phyloP scores from a whole-genome alignment of 1,140 invertebrate genomes.

The Drosophila paulistorum region DNA sequence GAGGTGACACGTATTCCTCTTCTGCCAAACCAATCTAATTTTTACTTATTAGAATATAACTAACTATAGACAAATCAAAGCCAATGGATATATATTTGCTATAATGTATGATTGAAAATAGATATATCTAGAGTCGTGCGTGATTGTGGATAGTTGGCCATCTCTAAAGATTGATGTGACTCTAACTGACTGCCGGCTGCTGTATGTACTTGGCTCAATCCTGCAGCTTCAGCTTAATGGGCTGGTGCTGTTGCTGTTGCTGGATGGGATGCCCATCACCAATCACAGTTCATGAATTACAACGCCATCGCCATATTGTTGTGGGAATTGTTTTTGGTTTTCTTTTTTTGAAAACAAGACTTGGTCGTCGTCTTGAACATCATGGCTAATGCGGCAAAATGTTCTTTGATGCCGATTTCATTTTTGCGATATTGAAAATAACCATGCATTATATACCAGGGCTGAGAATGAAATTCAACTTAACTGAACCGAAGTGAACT shows the following conservation, averaged over 20 bases:
- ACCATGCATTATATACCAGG: slow-evolving; percentile 65
- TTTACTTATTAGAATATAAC: no score
- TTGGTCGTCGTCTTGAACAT: not conserved
- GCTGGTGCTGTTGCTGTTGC: slow-evolving; percentile 36
- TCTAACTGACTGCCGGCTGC: slow-evolving; percentile 29
- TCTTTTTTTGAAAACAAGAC: not conserved
- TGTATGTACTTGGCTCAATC: slow-evolving; percentile 22
- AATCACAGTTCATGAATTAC: slow-evolving; percentile 81
- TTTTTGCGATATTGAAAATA: slow-evolving; percentile 81
- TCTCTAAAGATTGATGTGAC: not conserved
- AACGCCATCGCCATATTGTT: slow-evolving; percentile 77
- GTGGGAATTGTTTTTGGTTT: slow-evolving; percentile 65
- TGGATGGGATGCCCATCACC: slow-evolving; percentile 37
- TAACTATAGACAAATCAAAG: no score
- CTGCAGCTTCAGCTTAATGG: slow-evolving; percentile 41
- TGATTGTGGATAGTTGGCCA: not conserved
- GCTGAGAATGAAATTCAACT: slow-evolving; percentile 27
- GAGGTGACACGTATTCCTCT: not conserved
- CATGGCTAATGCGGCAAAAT: slow-evolving; percentile 59
- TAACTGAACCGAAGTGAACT: slow-evolving; percentile 22
- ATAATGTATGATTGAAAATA: no score
- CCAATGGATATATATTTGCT: no score
- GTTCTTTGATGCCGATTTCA: slow-evolving; percentile 81
- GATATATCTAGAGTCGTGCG: no score
- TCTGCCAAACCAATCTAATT: no score